A percentile compares a stretch with the other conserved stretches of the same genome.
These are phyloP conservation scores for Probosciger aterrimus DNA, from an alignment of 2,113 vertebrate genomes.

Conservation along the genomic window DNA sequence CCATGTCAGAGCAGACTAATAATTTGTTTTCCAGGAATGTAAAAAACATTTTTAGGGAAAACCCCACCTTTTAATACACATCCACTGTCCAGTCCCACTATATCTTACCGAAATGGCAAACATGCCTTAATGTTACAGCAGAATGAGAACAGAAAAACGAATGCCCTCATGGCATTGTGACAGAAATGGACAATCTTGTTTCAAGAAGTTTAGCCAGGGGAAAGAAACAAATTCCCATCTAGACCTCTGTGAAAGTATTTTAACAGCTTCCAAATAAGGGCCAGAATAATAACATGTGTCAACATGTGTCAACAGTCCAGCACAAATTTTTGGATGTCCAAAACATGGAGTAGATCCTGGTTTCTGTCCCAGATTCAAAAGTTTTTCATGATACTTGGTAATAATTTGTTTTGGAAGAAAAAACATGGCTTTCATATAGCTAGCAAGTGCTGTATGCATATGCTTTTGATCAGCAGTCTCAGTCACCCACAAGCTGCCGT, in stretches of 20 bases:
- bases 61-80: not conserved
- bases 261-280: not conserved
- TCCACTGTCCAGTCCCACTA: not conserved
- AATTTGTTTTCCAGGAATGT: not conserved
- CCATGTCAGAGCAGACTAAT: not conserved
- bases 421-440: not conserved
- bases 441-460: not conserved
- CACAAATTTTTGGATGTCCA: accelerated
- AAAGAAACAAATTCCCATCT: not conserved
- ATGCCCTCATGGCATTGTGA: accelerated
- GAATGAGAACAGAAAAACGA: not conserved
- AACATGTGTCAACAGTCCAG: not conserved
- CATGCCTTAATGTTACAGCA: accelerated
- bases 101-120: not conserved
- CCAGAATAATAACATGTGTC: not conserved
- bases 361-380: not conserved
- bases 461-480: not conserved
- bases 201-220: not conserved
- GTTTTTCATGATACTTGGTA: not conserved
- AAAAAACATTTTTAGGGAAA: not conserved
- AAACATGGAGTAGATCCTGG: not conserved
- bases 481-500: not conserved
- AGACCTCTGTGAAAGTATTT: not conserved
- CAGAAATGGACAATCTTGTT: not conserved
- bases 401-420: not conserved